Evolutionary conservation across 2,113 vertebrate species (phyloP).

Genomic region (Sakesphorus luctuosus): DNA sequence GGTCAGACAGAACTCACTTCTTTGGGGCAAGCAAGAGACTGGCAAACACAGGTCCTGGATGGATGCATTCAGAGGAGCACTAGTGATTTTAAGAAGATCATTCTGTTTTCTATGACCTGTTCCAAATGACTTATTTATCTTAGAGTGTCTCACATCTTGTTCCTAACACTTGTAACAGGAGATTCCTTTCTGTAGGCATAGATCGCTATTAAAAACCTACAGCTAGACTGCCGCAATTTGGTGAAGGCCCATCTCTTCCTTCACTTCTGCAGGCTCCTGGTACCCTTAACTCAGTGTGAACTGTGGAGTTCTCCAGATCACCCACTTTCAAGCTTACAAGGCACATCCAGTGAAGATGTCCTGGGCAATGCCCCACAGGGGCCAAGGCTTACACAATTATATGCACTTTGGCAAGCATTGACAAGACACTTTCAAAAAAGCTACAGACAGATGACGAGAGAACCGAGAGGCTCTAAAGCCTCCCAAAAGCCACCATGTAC

Average conservation of each 20-base stretch:
- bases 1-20: not conserved
- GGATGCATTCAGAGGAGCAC: not conserved
- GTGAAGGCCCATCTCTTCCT: not conserved
- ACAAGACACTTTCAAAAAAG: not conserved
- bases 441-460: not conserved
- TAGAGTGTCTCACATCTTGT: not conserved
- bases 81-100: not conserved
- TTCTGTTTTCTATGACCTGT: not conserved
- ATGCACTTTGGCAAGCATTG: not conserved
- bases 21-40: not conserved
- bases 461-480: not conserved
- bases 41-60: not conserved
- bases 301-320: not conserved
- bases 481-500: not conserved
- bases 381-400: not conserved
- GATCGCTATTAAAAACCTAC: fast-evolving
- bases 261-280: not conserved
- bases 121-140: not conserved
- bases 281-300: fast-evolving
- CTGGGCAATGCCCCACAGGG: not conserved
- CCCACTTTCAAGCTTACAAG: not conserved
- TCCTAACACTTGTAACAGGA: not conserved
- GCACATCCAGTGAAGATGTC: not conserved
- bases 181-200: not conserved
- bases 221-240: not conserved